phyloP scores from a whole-genome alignment of 2,888 invertebrate genomes.

The Chesias legatella region DNA sequence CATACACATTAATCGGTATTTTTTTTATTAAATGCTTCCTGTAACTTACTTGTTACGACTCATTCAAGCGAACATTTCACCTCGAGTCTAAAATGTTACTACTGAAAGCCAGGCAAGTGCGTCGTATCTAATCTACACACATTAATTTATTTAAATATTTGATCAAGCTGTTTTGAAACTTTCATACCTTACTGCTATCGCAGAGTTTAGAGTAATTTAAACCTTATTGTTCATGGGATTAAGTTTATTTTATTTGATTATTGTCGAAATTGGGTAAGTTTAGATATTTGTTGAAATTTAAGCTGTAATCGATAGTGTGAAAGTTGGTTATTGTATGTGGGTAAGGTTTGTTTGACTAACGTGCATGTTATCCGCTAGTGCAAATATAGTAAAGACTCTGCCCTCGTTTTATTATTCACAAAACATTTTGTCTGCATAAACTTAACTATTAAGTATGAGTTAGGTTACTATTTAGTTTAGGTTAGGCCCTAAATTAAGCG shows the following conservation, averaged over 20 bases:
- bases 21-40: no score
- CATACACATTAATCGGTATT: no score
- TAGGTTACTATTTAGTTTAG: no score
- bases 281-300: constrained; percentile 1
- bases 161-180: constrained; percentile 42
- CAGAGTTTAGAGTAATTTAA: constrained; percentile 7
- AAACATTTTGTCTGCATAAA: constrained; percentile 5
- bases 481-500: no score
- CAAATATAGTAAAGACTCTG: constrained; percentile 41
- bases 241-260: constrained; percentile 2
- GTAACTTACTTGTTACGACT: no score
- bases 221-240: constrained; percentile 9
- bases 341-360: constrained; percentile 23
- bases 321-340: not conserved
- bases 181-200: constrained; percentile 22
- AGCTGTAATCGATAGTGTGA: constrained; percentile 2
- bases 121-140: constrained; percentile 20
- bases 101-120: not conserved
- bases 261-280: not conserved
- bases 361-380: constrained; percentile 40
- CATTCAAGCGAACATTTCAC: no score
- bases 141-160: constrained; percentile 41
- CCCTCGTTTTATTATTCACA: constrained; percentile 25
- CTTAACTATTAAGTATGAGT: no score
- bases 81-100: no score